Evolutionary conservation across 2,888 invertebrate species (phyloP), one percentile per base, ranked within the genome.

Genomic region (Dione vanillae): DNA sequence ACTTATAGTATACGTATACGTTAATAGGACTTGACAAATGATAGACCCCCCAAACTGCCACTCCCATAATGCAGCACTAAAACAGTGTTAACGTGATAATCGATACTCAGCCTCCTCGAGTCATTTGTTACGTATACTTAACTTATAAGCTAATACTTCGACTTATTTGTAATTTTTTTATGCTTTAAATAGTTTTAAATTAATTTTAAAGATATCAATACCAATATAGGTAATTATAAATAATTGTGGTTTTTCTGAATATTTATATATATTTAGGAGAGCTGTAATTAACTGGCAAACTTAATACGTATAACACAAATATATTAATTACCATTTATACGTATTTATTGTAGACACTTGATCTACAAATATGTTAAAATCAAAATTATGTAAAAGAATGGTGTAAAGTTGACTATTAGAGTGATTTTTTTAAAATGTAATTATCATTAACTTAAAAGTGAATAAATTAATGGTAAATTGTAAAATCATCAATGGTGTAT

Each of bases 21-120:
- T 61, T 67, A 67, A 58, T 67, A 67, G 16, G 8, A 58, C 47
- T 67, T 49, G 59, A 67, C 67, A 59, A 67, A 67, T 67, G 67
- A 67, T 67, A 59, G 40, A 67, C 41, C 49, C 59, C 67, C 61
- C 47, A 68, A 68, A 67, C 47, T 51, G 67, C 58, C 67, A 43
- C 67, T 68, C 67, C 67, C 52, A 35, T 62, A 62, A 68, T 61
- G 61, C 67, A 61, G 67, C 19, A 68, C 67, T 68, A 68, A 62
- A 68, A 61, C 61, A 51, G 43, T 62, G 52, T 68, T 68, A 58
- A 68, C 67, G 67, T 19, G 43, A 61, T 68, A 68, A 68, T 68
- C 67, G 52, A 67, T 67, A 67, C 61, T 61, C 67, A 68, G 61
- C 67, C 61, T 68, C 67, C 35, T 49, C 61, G 61, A 16, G 35